These are phyloP conservation scores for Artemia franciscana DNA, from an alignment of 1,140 invertebrate genomes.

Conservation along the genomic window DNA sequence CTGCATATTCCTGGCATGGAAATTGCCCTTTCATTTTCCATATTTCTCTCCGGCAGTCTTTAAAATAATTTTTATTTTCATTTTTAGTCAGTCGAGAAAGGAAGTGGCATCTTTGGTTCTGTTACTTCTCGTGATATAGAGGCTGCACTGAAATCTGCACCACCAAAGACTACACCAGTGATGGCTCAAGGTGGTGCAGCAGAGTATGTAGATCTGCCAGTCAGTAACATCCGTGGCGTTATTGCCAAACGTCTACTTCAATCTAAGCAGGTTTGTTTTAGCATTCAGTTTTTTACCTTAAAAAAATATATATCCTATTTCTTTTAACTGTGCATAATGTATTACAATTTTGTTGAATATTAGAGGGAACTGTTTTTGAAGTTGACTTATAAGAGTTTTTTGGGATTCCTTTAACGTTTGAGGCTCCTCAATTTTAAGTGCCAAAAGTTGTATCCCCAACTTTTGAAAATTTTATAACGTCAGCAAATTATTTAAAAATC, in stretches of 20 bases:
- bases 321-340: no score
- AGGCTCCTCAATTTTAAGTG: no score
- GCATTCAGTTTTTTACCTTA: background rate
- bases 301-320: background rate
- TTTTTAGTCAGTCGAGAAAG: slow-evolving; percentile 35
- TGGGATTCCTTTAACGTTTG: no score
- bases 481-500: no score
- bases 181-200: slow-evolving; percentile 21
- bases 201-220: slow-evolving; percentile 50
- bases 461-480: no score
- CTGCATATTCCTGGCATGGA: no score
- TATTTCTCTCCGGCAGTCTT: no score
- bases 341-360: no score
- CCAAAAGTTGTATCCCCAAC: no score
- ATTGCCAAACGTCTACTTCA: slow-evolving; percentile 75
- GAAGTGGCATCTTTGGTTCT: slow-evolving; percentile 66
- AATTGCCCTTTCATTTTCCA: no score
- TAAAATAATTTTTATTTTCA: slow-evolving; percentile 9
- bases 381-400: no score
- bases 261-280: slow-evolving; percentile 47
- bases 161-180: slow-evolving; percentile 16
- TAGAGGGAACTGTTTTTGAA: no score
- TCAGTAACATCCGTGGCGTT: slow-evolving; percentile 63
- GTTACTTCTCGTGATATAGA: slow-evolving; percentile 63
- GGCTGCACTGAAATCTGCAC: slow-evolving; percentile 15